Base-by-base conservation (phyloP, 2,113 vertebrate species). In the Cromileptes altivelis region DNA sequence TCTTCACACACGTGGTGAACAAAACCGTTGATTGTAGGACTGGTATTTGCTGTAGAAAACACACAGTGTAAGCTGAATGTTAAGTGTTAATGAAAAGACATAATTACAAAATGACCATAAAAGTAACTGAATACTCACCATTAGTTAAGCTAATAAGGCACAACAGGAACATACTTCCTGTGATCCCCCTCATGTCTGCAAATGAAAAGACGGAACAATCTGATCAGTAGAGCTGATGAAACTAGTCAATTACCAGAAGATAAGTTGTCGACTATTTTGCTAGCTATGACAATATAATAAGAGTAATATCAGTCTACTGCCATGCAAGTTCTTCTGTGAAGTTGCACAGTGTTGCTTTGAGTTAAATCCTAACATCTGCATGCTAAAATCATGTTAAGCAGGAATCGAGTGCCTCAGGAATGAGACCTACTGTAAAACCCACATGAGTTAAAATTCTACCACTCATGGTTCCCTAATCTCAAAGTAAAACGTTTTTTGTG, bases 111-210 rank as follows among this genome's bases (percentile, higher is more conserved):
- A 50, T 11, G 14, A 2, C 12, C 57, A 8, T 12, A 6, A 33
- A 69, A 47, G 23, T 4, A 33, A 47, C 11, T 25, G 3, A 70
- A 84, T 50, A 84, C 89, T 89, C 63, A 95, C 95, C 92, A 53
- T 80, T 62, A 23, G 70, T 56, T 33, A 88, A 21, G 77, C 47
- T n/a, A 10, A 94, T 45, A 8, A 94, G 57, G 60, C 79, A 86
- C 37, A 93, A 45, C 4, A 95, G 61, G 8, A 84, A 25, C 21
- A 70, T 2, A 7, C 64, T 30, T 70, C 47, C 60, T 76, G 42
- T 60, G 67, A 90, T 67, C n/a, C 9, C 40, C 25, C 74, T 81
- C 89, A 93, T 93, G 19, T 76, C 90, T 93, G 80, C 5, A 49
- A 87, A 71, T 58, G 2, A 76, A 33, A 82, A 75, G 47, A 63